These are phyloP conservation scores for Anguilla obscura DNA, from an alignment of 2,797 vertebrate genomes.

Conservation along the genomic window DNA sequence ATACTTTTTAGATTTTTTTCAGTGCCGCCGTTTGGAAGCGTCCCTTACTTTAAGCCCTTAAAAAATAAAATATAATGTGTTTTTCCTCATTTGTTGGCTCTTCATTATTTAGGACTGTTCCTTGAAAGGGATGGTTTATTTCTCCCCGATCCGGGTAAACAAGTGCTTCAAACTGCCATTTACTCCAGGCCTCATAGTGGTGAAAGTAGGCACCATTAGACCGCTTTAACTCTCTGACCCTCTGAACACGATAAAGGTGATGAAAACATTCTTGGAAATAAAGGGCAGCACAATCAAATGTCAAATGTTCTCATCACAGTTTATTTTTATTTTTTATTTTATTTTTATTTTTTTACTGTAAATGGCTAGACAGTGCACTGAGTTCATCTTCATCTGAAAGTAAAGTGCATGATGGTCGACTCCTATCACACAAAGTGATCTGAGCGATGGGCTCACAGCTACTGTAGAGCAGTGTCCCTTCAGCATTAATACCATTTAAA, in stretches of 20 bases:
- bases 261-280: conserved; percentile 63
- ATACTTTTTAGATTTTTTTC: conserved; percentile 62
- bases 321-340: too few species aligned
- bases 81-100: conserved; percentile 58
- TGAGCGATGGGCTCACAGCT: conserved; percentile 33
- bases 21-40: conserved; percentile 58
- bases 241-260: conserved; percentile 59
- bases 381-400: neutral
- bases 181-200: conserved; percentile 31
- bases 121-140: conserved; percentile 51
- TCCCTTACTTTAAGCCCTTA: conserved; percentile 68
- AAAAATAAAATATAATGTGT: conserved; percentile 67
- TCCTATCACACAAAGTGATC: neutral
- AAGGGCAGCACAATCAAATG: conserved; percentile 39
- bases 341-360: neutral
- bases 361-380: neutral
- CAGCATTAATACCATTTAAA: conserved; percentile 48
- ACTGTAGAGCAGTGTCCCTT: conserved; percentile 38
- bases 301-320: neutral
- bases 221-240: conserved; percentile 50
- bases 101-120: conserved; percentile 67
- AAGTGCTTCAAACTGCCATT: conserved; percentile 46
- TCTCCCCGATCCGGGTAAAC: conserved; percentile 68
- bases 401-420: conserved; percentile 23
- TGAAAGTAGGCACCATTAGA: conserved; percentile 65